Evolutionary conservation across 1,140 invertebrate species (phyloP).

Genomic region (Chrysopa pallens): DNA sequence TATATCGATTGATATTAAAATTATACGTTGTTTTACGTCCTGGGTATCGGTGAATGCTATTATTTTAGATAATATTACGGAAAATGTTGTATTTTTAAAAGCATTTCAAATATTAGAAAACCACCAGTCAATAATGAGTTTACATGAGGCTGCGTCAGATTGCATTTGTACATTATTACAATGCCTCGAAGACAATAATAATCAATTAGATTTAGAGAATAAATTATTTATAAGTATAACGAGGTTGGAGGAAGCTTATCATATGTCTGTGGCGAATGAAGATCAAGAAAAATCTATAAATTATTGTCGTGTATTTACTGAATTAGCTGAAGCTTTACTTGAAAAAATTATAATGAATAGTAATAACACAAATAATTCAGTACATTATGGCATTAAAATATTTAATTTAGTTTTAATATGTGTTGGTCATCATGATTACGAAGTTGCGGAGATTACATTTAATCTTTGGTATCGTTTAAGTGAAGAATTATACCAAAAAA

Average conservation of each 20-base stretch:
- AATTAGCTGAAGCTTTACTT: conserved; percentile 80
- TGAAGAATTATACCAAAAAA: conserved; percentile 81
- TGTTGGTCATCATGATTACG: conserved; percentile 93
- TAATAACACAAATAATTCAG: conserved; percentile 22
- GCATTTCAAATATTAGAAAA: conserved; percentile 46
- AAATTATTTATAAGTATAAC: conserved; percentile 68
- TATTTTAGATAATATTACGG: conserved; percentile 38
- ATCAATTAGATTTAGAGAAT: conserved; percentile 46
- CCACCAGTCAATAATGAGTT: conserved; percentile 34
- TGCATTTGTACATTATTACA: conserved; percentile 75
- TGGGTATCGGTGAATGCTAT: conserved; percentile 61
- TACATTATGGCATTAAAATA: conserved; percentile 68
- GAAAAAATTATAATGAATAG: conserved; percentile 54
- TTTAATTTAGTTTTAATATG: conserved; percentile 81
- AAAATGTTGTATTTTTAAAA: conserved; percentile 46
- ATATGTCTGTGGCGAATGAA: conserved; percentile 80
- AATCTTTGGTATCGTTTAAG: conserved; percentile 93
- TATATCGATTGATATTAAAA: conserved; percentile 34
- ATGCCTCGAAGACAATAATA: conserved; percentile 56
- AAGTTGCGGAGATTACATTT: conserved; percentile 94
- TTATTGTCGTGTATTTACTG: conserved; percentile 89
- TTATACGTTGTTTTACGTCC: conserved; percentile 60
- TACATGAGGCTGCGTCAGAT: conserved; percentile 84
- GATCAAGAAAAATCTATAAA: conserved; percentile 82
- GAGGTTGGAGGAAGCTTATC: conserved; percentile 69